Evolutionary conservation across 2,888 invertebrate species (phyloP), one percentile per base, ranked within the genome.

Genomic region (Acronicta psi): DNA sequence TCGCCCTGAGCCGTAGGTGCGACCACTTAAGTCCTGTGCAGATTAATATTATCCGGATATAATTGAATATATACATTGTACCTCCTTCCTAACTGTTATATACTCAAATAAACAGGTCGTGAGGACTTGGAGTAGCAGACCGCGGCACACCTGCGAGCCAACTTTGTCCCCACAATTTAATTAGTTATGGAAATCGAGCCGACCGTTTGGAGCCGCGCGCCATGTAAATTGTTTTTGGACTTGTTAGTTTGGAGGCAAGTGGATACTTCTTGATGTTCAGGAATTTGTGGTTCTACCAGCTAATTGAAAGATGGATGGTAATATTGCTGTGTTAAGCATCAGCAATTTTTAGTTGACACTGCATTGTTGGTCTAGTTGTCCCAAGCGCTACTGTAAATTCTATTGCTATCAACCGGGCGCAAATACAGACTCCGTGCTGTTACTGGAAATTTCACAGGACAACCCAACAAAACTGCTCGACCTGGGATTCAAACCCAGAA

Each of bases 131-230:
- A 68, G 68, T 64, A 55, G 69, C 53, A 60, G 55, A 62, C 53
- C 56, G 55, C 59, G 65, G 62, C 57, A 62, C 83, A 84, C 85
- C 87, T 86, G 85, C 80, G 81, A 76, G 67, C 75, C 61, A 84
- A 87, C 75, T 86, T 85, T 70, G 68, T 69, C 78, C 50, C 66
- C 79, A 71, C 80, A 80, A 83, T 83, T 84, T 85, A 85, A 85
- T 85, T 87, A 87, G 86, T 82, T 87, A 87, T 87, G 87, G 83
- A 81, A 86, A 87, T 87, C 71, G 77, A 75, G 75, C 72, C 62
- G 69, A 59, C 69, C 74, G 72, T 59, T 73, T 64, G 69, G 54
- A 64, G 70, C 56, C 72, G 61, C 68, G 74, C 72, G 69, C 68
- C 71, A 79, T 79, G 79, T 79, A 79, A 79, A 79, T 79, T 79